phyloP scores from a whole-genome alignment of 2,888 invertebrate species.

The Idaea aversata region DNA sequence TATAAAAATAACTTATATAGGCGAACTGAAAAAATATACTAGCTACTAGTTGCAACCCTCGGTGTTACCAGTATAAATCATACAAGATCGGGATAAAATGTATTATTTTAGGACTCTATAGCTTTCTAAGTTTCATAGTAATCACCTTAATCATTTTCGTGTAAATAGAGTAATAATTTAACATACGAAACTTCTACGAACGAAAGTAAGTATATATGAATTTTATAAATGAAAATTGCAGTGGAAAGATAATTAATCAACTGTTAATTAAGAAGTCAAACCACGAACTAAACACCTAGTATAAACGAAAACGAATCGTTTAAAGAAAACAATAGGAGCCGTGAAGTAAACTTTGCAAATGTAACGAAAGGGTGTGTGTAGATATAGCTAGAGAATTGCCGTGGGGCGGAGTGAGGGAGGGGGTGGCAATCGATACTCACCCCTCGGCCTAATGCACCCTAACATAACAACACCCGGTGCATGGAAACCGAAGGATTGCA shows the following conservation, averaged over 20 bases:
- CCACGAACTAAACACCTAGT: background rate
- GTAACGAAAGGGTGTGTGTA: slow-evolving; percentile 63
- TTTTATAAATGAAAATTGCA: background rate
- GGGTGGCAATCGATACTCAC: slow-evolving; percentile 73
- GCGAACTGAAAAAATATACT: background rate
- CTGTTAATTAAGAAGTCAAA: background rate
- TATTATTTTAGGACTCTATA: too few relatives aligned
- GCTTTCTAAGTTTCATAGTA: too few relatives aligned
- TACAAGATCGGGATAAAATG: too few relatives aligned
- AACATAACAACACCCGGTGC: slow-evolving; percentile 35
- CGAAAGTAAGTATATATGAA: background rate
- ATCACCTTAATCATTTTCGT: too few relatives aligned
- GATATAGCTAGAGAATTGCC: slow-evolving; percentile 59
- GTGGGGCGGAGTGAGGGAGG: slow-evolving; percentile 47
- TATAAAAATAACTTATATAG: background rate
- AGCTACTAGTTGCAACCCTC: background rate
- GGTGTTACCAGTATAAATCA: too few relatives aligned
- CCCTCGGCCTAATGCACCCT: slow-evolving; percentile 74
- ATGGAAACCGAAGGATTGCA: slow-evolving; percentile 36
- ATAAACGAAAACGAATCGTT: slow-evolving; percentile 10
- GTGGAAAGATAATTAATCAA: background rate
- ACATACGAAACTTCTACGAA: too few relatives aligned
- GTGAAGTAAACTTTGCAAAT: slow-evolving; percentile 56
- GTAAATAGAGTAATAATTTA: too few relatives aligned
- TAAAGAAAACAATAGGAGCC: slow-evolving; percentile 16